Evolutionary conservation across 2,113 vertebrate genomes (phyloP).

Genomic region (Cyprinodon brontotheroides): DNA sequence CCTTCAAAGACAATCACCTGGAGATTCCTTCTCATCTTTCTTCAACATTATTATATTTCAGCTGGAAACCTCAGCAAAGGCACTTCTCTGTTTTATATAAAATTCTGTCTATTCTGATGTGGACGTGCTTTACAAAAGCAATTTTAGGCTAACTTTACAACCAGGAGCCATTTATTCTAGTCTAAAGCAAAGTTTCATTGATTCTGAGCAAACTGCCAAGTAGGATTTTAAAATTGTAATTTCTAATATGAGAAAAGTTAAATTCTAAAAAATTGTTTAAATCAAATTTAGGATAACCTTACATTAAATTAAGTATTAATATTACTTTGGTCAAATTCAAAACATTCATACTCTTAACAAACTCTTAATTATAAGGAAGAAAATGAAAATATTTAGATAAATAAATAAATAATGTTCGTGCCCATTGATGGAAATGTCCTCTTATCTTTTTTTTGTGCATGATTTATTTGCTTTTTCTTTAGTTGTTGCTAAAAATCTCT

Average conservation of each 20-base stretch:
- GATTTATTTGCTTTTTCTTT: background rate
- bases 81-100: background rate
- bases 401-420: too few relatives aligned
- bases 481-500: background rate
- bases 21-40: constrained; percentile 14
- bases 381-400: too few relatives aligned
- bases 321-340: too few relatives aligned
- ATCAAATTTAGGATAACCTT: background rate
- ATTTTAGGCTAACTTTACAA: background rate
- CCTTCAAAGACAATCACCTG: constrained; percentile 3
- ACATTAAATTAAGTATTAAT: background rate
- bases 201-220: background rate
- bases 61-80: constrained; percentile 4
- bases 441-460: background rate
- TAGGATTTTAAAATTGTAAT: background rate
- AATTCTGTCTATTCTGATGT: background rate
- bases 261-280: too few relatives aligned
- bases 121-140: background rate
- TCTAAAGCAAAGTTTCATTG: background rate
- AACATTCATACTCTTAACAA: too few relatives aligned
- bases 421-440: too few relatives aligned
- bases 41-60: constrained; percentile 9
- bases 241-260: background rate
- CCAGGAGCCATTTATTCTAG: constrained; percentile 10
- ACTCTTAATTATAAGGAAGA: too few relatives aligned